Evolutionary conservation across 2,113 vertebrate genomes (phyloP), one percentile per base, ranked within the genome.

Genomic region (Loxodonta africana): DNA sequence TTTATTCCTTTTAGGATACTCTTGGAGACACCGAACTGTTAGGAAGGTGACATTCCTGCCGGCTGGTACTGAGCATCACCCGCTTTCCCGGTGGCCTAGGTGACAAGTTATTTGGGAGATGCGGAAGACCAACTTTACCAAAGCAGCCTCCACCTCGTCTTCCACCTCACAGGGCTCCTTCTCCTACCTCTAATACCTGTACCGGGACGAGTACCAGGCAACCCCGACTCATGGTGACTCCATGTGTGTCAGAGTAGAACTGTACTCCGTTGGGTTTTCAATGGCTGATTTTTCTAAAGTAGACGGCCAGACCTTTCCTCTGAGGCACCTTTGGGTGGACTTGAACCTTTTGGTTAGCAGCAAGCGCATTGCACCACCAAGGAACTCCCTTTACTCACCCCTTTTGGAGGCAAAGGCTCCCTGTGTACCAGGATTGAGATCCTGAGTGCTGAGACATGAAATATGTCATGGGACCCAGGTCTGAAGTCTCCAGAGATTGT

Each of bases 361-460:
- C 20, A 74, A 74, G 18, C 5, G 20, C 37, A 74, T 41, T 41
- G 37, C 37, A 74, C 21, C 18, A 28, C 63, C 26, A 65, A 65
- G 63, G 63, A 6, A 28, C 26, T 65, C 9, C n/a, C 9, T 41
- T 83, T 33, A 37, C 18, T 15, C 3, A 4, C 20, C 30, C 63
- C 48, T 95, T 88, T 63, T 14, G 60, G 62, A 91, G 76, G 93
- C 37, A 80, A 84, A 82, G 83, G 12, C 26, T 90, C 63, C 76
- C 15, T 1, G 18, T 0, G 0, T 5, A 10, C 33, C 30, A 41
- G 69, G 37, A 80, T 95, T 95, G 83, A 96, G 87, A 76, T 46
- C 82, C 77, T 11, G 57, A 63, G 41, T 9, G 88, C 91, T 53
- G 80, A 94, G 82, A 33, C 0, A 6, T 83, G 95, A 95, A 97